Conservation (phyloP, 2,888 invertebrate genomes). For the Cheiracanthium punctorium region DNA sequence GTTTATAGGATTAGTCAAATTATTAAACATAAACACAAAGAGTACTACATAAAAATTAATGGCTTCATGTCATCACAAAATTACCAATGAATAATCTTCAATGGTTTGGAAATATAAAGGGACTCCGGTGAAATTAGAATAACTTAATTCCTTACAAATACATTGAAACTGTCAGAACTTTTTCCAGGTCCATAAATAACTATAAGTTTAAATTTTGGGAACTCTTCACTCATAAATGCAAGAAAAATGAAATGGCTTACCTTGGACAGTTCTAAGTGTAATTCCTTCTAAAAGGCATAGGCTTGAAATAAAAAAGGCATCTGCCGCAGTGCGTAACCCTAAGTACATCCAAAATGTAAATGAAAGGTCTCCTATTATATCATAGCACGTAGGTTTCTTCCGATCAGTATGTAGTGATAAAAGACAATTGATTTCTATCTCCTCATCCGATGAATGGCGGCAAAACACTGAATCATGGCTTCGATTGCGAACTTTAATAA, state of each 20-base stretch:
- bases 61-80: too few relatives aligned
- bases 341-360: constrained; percentile 85
- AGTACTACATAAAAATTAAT: too few relatives aligned
- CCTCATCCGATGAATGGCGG: constrained; percentile 39
- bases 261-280: constrained; percentile 55
- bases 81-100: too few relatives aligned
- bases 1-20: too few relatives aligned
- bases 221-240: too few relatives aligned
- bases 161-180: too few relatives aligned
- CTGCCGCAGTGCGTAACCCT: constrained; percentile 81
- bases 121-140: too few relatives aligned
- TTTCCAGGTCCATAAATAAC: too few relatives aligned
- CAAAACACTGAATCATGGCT: constrained; percentile 67
- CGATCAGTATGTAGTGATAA: constrained; percentile 38
- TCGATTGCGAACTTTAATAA: constrained; percentile 59
- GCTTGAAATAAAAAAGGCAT: constrained; percentile 85
- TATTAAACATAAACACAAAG: too few relatives aligned
- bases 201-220: too few relatives aligned
- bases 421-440: constrained; percentile 50
- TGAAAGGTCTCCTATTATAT: constrained; percentile 80
- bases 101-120: too few relatives aligned
- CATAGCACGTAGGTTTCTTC: constrained; percentile 61
- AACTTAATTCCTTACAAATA: too few relatives aligned
- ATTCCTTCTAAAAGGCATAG: constrained; percentile 73
- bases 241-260: constrained; percentile 25